Conservation (phyloP, 2,888 invertebrate species). For the Sinelater perroti region DNA sequence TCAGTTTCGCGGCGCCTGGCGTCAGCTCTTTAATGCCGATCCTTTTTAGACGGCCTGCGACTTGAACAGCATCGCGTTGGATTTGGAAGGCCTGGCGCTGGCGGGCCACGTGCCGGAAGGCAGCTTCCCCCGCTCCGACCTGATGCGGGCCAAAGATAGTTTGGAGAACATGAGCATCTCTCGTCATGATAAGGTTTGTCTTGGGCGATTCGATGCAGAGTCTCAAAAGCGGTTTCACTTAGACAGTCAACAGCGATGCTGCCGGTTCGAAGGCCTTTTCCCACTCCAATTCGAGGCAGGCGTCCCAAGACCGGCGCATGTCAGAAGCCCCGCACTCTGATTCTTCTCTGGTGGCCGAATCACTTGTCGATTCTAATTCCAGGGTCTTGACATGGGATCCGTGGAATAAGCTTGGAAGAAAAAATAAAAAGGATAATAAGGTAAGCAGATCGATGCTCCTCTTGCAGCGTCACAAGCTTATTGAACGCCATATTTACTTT, state of each 20-base stretch:
- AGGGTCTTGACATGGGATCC: slow-evolving; percentile 53
- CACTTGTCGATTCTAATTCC: slow-evolving; percentile 41
- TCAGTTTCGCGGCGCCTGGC: neutral
- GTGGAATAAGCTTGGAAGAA: slow-evolving; percentile 52
- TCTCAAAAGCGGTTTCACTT: slow-evolving; percentile 4
- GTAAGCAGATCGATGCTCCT: no score
- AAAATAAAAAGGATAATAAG: slow-evolving; percentile 53
- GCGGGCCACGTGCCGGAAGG: slow-evolving; percentile 42
- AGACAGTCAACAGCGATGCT: slow-evolving; percentile 34
- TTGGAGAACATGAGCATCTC: slow-evolving; percentile 49
- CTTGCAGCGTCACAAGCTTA: no score
- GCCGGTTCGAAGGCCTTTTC: slow-evolving; percentile 42
- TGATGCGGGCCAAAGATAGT: slow-evolving; percentile 52
- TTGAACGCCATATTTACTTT: no score
- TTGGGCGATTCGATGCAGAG: neutral
- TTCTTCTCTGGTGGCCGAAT: slow-evolving; percentile 39
- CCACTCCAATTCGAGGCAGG: slow-evolving; percentile 39
- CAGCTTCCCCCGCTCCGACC: slow-evolving; percentile 37
- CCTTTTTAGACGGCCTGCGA: no score
- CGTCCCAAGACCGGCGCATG: slow-evolving; percentile 39
- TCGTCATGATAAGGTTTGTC: slow-evolving; percentile 46
- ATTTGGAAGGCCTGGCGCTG: slow-evolving; percentile 40
- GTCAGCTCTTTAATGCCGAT: no score
- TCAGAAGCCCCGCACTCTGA: slow-evolving; percentile 43
- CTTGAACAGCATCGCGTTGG: slow-evolving; percentile 17